These are phyloP conservation scores for Dorcus hopei DNA, from an alignment of 2,888 invertebrate genomes.

Conservation along the genomic window DNA sequence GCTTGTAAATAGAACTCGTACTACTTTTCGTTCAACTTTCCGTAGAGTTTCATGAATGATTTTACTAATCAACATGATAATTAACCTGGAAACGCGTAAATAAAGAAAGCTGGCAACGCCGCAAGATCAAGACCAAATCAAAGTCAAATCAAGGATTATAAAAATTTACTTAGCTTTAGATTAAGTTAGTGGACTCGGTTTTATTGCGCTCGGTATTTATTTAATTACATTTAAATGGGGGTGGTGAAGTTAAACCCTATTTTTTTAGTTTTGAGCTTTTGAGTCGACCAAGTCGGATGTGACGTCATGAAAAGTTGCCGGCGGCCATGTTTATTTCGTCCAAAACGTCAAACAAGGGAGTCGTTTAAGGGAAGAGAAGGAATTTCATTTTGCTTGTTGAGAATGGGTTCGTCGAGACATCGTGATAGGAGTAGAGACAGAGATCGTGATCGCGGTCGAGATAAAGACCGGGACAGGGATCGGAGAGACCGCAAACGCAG, in stretches of 20 bases:
- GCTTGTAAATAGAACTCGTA: too few species aligned
- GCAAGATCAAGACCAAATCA: too few species aligned
- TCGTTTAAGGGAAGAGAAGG: too few species aligned
- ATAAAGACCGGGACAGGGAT: constrained; percentile 28
- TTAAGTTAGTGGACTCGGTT: too few species aligned
- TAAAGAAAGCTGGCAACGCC: too few species aligned
- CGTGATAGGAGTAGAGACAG: constrained; percentile 44
- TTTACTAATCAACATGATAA: too few species aligned
- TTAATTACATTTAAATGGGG: background rate
- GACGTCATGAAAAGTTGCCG: background rate
- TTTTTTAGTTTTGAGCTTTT: background rate
- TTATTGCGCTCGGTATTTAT: too few species aligned
- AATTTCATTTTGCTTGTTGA: background rate
- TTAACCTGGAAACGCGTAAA: too few species aligned
- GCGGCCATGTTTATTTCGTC: background rate
- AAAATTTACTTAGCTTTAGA: too few species aligned
- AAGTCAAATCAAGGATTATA: too few species aligned
- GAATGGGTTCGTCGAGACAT: constrained; percentile 56
- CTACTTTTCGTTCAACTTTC: too few species aligned
- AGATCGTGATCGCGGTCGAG: constrained; percentile 29
- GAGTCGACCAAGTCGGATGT: background rate
- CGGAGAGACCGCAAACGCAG: constrained; percentile 26
- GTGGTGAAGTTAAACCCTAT: background rate
- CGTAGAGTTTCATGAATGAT: too few species aligned
- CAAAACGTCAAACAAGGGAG: background rate